A percentile compares a stretch with the other conserved stretches of the same genome.
Evolutionary conservation across 2,797 vertebrate species (phyloP).

Genomic region (Myiotriccus ornatus): DNA sequence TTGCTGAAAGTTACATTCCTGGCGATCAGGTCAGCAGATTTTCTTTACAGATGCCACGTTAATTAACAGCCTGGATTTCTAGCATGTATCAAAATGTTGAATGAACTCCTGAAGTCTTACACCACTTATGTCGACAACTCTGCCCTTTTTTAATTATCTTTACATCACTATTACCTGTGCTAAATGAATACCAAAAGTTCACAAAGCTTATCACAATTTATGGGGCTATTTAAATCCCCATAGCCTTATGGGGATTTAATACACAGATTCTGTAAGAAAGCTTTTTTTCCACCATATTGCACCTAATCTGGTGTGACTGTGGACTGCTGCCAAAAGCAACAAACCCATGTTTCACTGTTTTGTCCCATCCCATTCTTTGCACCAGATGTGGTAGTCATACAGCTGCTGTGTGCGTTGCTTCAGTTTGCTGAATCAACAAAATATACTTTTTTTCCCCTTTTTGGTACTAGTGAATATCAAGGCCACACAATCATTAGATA

Average conservation of each 20-base stretch:
- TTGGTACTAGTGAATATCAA: background rate
- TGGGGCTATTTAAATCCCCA: background rate
- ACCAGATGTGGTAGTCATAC: background rate
- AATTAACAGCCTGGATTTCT: background rate
- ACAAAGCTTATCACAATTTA: background rate
- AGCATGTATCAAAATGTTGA: background rate
- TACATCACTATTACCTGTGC: background rate
- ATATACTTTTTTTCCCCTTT: background rate
- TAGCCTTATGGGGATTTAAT: background rate
- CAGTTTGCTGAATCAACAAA: background rate
- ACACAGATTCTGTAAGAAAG: background rate
- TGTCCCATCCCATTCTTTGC: background rate
- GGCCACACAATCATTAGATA: background rate
- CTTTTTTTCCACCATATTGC: background rate
- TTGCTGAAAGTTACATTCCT: background rate
- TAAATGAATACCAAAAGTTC: background rate
- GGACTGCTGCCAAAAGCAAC: background rate
- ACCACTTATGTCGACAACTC: background rate
- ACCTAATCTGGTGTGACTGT: background rate
- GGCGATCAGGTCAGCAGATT: background rate
- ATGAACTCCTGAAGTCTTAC: background rate
- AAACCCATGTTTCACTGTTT: background rate
- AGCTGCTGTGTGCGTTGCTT: background rate
- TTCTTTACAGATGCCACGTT: background rate
- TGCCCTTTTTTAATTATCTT: background rate